Conservation (phyloP, 2,113 vertebrate species). For the Lagopus leucura region DNA sequence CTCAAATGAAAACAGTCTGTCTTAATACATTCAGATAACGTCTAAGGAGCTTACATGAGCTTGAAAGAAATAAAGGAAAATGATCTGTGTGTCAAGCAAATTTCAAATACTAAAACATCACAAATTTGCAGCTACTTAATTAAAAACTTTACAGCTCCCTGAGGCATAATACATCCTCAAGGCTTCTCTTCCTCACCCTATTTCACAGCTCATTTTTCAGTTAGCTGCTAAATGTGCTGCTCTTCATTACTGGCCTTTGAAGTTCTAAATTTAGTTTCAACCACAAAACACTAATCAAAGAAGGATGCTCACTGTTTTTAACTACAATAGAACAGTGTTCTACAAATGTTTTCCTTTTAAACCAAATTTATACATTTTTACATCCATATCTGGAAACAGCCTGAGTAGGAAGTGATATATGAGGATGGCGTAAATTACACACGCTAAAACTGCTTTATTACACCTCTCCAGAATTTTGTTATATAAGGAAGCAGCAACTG, state of each 20-base stretch:
- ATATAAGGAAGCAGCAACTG: neutral
- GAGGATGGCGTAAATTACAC: neutral
- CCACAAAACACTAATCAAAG: conserved; percentile 64
- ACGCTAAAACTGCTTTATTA: neutral
- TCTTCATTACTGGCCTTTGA: conserved; percentile 65
- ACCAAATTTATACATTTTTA: neutral
- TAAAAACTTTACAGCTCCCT: conserved; percentile 64
- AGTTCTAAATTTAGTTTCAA: conserved; percentile 64
- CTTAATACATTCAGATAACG: neutral
- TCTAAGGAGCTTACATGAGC: neutral
- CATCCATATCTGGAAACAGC: conserved; percentile 1
- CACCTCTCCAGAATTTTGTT: neutral
- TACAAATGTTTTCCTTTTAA: conserved; percentile 38
- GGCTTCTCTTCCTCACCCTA: conserved; percentile 48
- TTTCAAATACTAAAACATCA: conserved; percentile 45
- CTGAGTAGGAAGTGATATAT: neutral
- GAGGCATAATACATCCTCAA: conserved; percentile 53
- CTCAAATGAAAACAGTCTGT: neutral
- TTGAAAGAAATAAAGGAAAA: conserved; percentile 17
- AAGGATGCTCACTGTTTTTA: conserved; percentile 7
- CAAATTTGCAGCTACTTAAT: conserved; percentile 73
- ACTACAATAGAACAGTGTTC: conserved; percentile 17
- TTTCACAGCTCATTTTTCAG: conserved; percentile 73
- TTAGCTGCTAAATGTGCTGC: conserved; percentile 59
- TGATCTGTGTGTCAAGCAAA: neutral